Conservation (phyloP, 2,113 vertebrate genomes). For the Cricetomys ansorgei region DNA sequence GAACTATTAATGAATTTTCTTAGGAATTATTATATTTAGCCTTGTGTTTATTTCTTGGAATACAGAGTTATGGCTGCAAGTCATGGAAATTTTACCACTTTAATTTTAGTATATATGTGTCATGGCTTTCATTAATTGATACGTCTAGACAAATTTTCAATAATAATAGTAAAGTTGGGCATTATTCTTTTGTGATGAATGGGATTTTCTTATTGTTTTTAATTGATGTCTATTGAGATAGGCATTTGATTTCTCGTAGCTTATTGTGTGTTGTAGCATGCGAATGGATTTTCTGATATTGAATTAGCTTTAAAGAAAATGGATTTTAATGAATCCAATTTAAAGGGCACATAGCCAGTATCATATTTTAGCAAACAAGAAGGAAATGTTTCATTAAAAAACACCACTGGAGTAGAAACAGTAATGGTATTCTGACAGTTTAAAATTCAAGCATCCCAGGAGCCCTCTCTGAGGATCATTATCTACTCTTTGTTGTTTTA, state of each 20-base stretch:
- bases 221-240: conserved; percentile 6
- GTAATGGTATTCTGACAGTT: not conserved
- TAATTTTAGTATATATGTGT: not conserved
- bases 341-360: conserved; percentile 30
- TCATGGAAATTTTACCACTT: conserved; percentile 22
- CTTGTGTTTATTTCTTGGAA: not conserved
- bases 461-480: conserved; percentile 15
- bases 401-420: not conserved
- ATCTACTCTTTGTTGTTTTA: conserved; percentile 39
- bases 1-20: not conserved
- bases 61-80: not conserved
- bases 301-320: conserved; percentile 34
- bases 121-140: conserved; percentile 37
- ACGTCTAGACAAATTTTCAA: not conserved
- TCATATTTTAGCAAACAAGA: conserved; percentile 42
- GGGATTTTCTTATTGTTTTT: conserved; percentile 3
- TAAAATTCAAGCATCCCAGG: conserved; percentile 13
- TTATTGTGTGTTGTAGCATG: not conserved
- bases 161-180: not conserved
- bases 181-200: conserved; percentile 22
- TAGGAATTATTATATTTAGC: conserved; percentile 25
- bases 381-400: conserved; percentile 53
- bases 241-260: not conserved
- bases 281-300: conserved; percentile 55
- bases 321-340: conserved; percentile 64